Evolutionary conservation across 2,797 vertebrate species (phyloP).

Genomic region (Triplophysa bombifrons): DNA sequence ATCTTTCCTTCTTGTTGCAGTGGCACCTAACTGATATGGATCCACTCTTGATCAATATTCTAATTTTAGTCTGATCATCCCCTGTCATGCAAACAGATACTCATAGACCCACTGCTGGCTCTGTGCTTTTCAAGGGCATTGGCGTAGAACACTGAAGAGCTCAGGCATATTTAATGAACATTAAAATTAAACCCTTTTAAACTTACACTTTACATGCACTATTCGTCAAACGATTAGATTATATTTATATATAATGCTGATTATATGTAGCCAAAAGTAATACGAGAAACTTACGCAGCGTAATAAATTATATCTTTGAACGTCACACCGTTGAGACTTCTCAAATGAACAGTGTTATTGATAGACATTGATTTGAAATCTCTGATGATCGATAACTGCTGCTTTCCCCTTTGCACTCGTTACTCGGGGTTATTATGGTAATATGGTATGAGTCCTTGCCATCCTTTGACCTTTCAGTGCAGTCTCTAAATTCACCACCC

Average conservation of each 20-base stretch:
- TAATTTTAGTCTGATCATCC: constrained; percentile 75
- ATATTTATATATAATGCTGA: background rate
- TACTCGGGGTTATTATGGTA: constrained; percentile 16
- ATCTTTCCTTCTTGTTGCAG: constrained; percentile 32
- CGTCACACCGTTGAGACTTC: background rate
- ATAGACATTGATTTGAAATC: background rate
- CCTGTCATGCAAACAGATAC: constrained; percentile 73
- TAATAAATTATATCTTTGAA: background rate
- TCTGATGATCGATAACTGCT: background rate
- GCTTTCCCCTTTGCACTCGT: background rate
- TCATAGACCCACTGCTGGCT: constrained; percentile 58
- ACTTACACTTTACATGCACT: background rate
- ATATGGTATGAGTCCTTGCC: constrained; percentile 26
- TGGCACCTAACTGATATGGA: constrained; percentile 54
- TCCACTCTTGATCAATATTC: constrained; percentile 73
- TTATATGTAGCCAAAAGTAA: background rate
- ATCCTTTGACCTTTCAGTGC: constrained; percentile 71
- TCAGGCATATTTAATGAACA: constrained; percentile 38
- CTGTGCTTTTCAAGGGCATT: constrained; percentile 56
- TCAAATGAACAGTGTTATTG: background rate
- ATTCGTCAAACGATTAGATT: constrained; percentile 1
- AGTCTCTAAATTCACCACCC: constrained; percentile 78
- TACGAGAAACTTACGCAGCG: background rate
- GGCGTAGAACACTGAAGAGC: background rate
- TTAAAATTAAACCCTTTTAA: constrained; percentile 39